These are phyloP conservation scores for Calonectris borealis DNA, from an alignment of 2,113 vertebrate genomes.

Conservation along the genomic window DNA sequence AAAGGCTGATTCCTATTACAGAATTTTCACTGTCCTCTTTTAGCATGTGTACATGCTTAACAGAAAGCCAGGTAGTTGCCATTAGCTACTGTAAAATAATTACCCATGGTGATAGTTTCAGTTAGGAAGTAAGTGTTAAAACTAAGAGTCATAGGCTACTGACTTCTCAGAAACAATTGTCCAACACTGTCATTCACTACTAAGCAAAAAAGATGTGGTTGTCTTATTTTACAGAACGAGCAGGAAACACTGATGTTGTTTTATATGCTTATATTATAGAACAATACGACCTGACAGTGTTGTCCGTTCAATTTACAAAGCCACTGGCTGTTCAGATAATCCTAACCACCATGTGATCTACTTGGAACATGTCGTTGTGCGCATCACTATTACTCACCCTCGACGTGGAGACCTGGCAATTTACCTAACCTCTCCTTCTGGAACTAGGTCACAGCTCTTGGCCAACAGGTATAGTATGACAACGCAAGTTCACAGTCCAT, in stretches of 20 bases:
- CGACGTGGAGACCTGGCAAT: slow-evolving; percentile 96
- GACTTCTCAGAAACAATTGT: neutral
- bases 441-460: slow-evolving; percentile 96
- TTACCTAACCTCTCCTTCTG: slow-evolving; percentile 96
- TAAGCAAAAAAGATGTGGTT: neutral
- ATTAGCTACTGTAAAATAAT: neutral
- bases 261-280: slow-evolving; percentile 71
- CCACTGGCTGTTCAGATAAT: slow-evolving; percentile 93
- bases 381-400: slow-evolving; percentile 94
- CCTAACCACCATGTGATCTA: slow-evolving; percentile 94
- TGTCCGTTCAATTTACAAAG: slow-evolving; percentile 96
- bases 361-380: slow-evolving; percentile 94
- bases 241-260: neutral
- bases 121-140: neutral
- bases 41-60: neutral
- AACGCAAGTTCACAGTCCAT: neutral
- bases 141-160: neutral
- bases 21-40: neutral
- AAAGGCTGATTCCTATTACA: neutral
- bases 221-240: neutral
- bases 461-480: slow-evolving; percentile 88
- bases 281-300: slow-evolving; percentile 94
- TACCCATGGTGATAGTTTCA: neutral
- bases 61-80: neutral
- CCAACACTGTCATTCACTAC: neutral